These are phyloP conservation scores for Pycnomerus fuliginosus DNA, from an alignment of 2,888 invertebrate species.

Conservation along the genomic window DNA sequence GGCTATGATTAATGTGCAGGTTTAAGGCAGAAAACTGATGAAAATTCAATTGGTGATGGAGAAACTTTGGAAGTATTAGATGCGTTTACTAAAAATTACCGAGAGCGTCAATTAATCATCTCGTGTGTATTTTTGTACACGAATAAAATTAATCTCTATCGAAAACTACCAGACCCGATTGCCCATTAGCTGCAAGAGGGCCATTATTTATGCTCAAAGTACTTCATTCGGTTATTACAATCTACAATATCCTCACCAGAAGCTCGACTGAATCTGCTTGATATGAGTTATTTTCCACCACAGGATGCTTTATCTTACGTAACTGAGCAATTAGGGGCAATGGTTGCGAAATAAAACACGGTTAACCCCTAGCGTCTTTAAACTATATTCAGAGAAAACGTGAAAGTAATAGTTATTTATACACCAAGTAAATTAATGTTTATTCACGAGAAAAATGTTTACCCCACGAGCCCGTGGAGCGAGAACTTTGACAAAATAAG, in stretches of 20 bases:
- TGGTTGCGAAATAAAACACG: too few species aligned
- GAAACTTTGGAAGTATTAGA: slow-evolving; percentile 12
- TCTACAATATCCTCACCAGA: slow-evolving; percentile 33
- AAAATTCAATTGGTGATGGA: slow-evolving; percentile 19
- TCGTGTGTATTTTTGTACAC: slow-evolving; percentile 32
- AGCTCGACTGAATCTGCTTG: slow-evolving; percentile 25
- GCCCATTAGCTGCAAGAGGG: slow-evolving; percentile 32
- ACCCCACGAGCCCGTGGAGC: too few species aligned
- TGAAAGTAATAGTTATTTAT: too few species aligned
- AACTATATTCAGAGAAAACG: too few species aligned
- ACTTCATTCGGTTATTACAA: slow-evolving; percentile 39
- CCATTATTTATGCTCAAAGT: slow-evolving; percentile 37
- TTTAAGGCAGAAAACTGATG: slow-evolving; percentile 18
- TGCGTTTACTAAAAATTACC: slow-evolving; percentile 16
- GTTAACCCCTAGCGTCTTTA: too few species aligned
- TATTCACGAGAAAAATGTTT: too few species aligned
- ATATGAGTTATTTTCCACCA: slow-evolving; percentile 12
- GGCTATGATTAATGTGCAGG: slow-evolving; percentile 17
- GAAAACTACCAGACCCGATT: slow-evolving; percentile 35
- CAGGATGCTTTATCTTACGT: slow-evolving; percentile 7
- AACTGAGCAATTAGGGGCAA: too few species aligned
- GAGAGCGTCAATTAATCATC: slow-evolving; percentile 14
- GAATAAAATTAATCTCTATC: slow-evolving; percentile 38
- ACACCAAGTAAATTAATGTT: too few species aligned
- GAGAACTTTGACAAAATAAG: too few species aligned